Evolutionary conservation across 2,888 invertebrate genomes (phyloP).

Genomic region (Thera obeliscata): DNA sequence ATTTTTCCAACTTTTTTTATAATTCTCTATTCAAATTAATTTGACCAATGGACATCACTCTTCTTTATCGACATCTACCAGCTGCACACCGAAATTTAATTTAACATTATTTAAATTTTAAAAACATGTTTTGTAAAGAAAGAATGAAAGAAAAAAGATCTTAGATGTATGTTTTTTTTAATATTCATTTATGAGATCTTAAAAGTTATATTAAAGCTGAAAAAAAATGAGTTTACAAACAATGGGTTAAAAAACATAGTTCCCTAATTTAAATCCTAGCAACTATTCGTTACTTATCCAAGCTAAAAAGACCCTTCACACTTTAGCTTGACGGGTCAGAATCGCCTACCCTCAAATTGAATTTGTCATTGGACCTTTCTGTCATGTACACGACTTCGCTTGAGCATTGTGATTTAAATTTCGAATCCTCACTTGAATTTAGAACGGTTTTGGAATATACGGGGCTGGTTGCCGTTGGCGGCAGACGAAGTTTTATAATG

Average conservation of each 20-base stretch:
- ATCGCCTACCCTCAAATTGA: slow-evolving; percentile 28
- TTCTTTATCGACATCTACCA: background rate
- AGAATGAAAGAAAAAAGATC: background rate
- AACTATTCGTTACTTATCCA: slow-evolving; percentile 13
- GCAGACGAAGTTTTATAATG: slow-evolving; percentile 22
- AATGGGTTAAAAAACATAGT: slow-evolving; percentile 10
- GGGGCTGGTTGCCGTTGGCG: slow-evolving; percentile 4
- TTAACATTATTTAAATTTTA: background rate
- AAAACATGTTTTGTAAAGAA: background rate
- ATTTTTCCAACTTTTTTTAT: background rate
- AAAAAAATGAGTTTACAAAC: background rate
- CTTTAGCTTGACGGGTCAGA: slow-evolving; percentile 18
- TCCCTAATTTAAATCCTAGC: slow-evolving; percentile 8
- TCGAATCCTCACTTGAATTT: slow-evolving; percentile 60
- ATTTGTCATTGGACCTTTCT: slow-evolving; percentile 41
- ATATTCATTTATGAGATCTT: no score
- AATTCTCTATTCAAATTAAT: background rate
- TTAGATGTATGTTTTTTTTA: no score
- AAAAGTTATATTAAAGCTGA: no score
- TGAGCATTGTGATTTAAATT: slow-evolving; percentile 67
- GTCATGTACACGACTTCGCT: slow-evolving; percentile 44
- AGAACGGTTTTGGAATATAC: slow-evolving; percentile 52
- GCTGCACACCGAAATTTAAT: background rate
- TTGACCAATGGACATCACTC: background rate
- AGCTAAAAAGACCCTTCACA: slow-evolving; percentile 4